Evolutionary conservation across 2,888 invertebrate genomes (phyloP).

Genomic region (Ormyrus labotus): DNA sequence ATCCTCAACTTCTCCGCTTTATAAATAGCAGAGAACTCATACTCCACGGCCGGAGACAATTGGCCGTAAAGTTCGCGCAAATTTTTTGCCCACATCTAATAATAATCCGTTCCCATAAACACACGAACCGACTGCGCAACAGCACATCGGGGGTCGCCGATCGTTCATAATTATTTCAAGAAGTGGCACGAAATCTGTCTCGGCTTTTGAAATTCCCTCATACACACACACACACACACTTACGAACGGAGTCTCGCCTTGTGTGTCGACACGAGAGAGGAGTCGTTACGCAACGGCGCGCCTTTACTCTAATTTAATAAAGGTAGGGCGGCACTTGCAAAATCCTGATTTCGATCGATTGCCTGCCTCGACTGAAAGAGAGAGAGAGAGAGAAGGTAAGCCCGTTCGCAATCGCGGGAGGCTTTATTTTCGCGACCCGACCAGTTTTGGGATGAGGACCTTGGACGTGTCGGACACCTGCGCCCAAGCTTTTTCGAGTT

Average conservation of each 20-base stretch:
- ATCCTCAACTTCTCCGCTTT: not conserved
- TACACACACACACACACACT: not conserved
- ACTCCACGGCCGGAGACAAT: constrained; percentile 1
- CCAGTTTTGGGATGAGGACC: constrained; percentile 3
- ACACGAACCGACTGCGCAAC: not conserved
- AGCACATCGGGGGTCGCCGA: constrained; percentile 8
- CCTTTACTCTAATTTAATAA: constrained; percentile 57
- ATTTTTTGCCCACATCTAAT: not conserved
- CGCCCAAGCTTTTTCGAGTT: too few relatives aligned
- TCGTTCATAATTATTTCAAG: constrained; percentile 30
- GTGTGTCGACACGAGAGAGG: constrained; percentile 41
- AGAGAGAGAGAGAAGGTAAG: too few relatives aligned
- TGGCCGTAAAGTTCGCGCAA: constrained; percentile 15
- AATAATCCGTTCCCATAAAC: too few relatives aligned
- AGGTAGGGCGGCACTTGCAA: constrained; percentile 53
- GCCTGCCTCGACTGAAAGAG: not conserved
- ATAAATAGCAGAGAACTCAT: not conserved
- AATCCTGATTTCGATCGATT: constrained; percentile 51
- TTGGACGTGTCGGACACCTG: not conserved
- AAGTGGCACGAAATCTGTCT: constrained; percentile 2
- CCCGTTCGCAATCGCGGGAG: too few relatives aligned
- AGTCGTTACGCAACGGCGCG: constrained; percentile 35
- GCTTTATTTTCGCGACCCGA: not conserved
- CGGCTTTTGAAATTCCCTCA: not conserved
- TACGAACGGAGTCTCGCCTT: not conserved